Base-by-base conservation (phyloP, 2,888 invertebrate species). In the Anarsia innoxiella region DNA sequence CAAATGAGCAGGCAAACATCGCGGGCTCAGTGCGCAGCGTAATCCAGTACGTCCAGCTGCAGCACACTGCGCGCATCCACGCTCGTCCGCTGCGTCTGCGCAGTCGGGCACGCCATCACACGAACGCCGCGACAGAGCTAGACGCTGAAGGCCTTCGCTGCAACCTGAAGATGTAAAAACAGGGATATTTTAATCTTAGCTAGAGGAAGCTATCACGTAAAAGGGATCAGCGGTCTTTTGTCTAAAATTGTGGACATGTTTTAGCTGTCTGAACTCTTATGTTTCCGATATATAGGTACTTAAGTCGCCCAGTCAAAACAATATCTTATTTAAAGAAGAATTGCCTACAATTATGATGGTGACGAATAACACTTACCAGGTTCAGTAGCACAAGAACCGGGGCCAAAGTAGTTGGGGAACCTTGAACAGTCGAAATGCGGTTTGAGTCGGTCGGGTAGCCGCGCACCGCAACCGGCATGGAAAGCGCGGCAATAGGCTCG, bases 21-120 rank as follows among this genome's bases (percentile, higher is more conserved):
- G 87, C 39, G 91, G 86, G 34, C 92, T 90, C 34, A 93, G 86
- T 0, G 95, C 95, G 59, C 96, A 96, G 53, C 94, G 94, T 46
- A 94, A 77, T 3, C 66, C 68, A 85, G 83, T 45, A 4, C 46
- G 45, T 27, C 90, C 90, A n/a, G 88, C 87, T 23, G 88, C 84
- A 1, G 89, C 87, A 64, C 95, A 96, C 62, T 94, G 94, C 23
- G 91, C 86, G 64, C 95, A 96, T 32, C 87, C 85, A 40, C 88
- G 89, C 73, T 95, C 95, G 70, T 95, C 95, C 1, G 90, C 89
- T 15, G 94, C 86, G 74, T 94, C 93, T 9, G 92, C 89, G 68
- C 96, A 96, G 71, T 96, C 96, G 9, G 93, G 90, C 19, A 92
- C 87, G 10, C 95, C 95, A 67, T 96, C 96, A 61, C 96, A 96